These are phyloP conservation scores for Neuroscelio doddi DNA, from an alignment of 2,888 invertebrate genomes.

Conservation along the genomic window DNA sequence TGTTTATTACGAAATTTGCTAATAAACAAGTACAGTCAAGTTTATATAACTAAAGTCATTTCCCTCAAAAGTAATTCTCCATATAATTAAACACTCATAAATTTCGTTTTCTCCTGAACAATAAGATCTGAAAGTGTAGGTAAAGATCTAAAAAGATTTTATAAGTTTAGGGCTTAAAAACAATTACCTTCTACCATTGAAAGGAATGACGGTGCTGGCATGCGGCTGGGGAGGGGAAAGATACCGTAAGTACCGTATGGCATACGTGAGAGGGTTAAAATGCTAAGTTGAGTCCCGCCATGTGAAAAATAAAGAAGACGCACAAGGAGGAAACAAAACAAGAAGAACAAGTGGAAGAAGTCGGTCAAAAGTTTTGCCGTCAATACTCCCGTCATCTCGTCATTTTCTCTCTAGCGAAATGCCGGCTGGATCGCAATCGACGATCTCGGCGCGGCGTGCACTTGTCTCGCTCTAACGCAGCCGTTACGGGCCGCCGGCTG, in stretches of 20 bases:
- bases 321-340: slow-evolving; percentile 3
- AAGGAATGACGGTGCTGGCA: slow-evolving; percentile 13
- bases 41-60: background rate
- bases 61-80: background rate
- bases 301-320: slow-evolving; percentile 16
- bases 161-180: slow-evolving; percentile 16
- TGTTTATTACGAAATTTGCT: too few relatives aligned
- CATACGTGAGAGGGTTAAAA: slow-evolving; percentile 34
- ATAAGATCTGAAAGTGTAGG: slow-evolving; percentile 15
- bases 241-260: slow-evolving; percentile 36
- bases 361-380: slow-evolving; percentile 42
- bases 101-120: slow-evolving; percentile 27
- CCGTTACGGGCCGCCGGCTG: slow-evolving; percentile 55
- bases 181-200: slow-evolving; percentile 28
- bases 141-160: slow-evolving; percentile 18
- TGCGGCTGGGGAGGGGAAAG: background rate
- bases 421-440: slow-evolving; percentile 28
- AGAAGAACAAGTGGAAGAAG: slow-evolving; percentile 27
- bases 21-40: too few relatives aligned
- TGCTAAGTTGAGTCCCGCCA: slow-evolving; percentile 7
- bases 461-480: slow-evolving; percentile 53
- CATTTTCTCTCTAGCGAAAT: slow-evolving; percentile 31
- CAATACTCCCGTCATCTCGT: slow-evolving; percentile 37
- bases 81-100: slow-evolving; percentile 18
- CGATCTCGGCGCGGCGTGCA: slow-evolving; percentile 49